A percentile compares a stretch with the other conserved stretches of the same genome.
Evolutionary conservation across 2,888 invertebrate species (phyloP).

Genomic region (Sinotaia quadrata): DNA sequence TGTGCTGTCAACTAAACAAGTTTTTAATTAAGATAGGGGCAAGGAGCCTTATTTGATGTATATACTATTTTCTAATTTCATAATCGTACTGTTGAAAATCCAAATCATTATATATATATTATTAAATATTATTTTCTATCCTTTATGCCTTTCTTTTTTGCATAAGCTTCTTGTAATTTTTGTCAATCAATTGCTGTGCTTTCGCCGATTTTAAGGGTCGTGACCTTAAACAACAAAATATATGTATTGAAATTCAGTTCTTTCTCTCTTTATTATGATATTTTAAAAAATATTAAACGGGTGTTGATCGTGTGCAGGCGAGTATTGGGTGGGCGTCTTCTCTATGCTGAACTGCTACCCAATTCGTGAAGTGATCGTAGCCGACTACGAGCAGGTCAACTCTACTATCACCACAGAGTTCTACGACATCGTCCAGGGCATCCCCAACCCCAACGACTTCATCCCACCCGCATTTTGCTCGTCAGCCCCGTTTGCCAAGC

Average conservation of each 20-base stretch:
- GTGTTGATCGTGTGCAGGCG: constrained; percentile 33
- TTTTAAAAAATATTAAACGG: too few species aligned
- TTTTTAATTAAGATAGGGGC: too few species aligned
- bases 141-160: too few species aligned
- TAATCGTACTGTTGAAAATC: too few species aligned
- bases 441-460: constrained; percentile 44
- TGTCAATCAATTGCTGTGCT: background rate
- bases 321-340: constrained; percentile 40
- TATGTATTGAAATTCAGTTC: too few species aligned
- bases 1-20: too few species aligned
- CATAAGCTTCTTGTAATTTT: background rate
- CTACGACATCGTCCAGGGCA: constrained; percentile 44
- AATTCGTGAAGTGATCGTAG: constrained; percentile 35
- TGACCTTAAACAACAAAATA: background rate
- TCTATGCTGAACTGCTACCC: constrained; percentile 42
- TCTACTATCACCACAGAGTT: constrained; percentile 40
- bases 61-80: too few species aligned
- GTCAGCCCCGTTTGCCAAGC: constrained; percentile 28
- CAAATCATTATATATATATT: too few species aligned
- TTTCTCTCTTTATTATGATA: too few species aligned
- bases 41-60: too few species aligned
- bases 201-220: background rate
- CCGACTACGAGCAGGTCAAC: constrained; percentile 32
- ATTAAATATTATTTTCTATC: too few species aligned
- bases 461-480: constrained; percentile 41